Conservation (phyloP, 2,888 invertebrate genomes). For the Drosophila anomalata region DNA sequence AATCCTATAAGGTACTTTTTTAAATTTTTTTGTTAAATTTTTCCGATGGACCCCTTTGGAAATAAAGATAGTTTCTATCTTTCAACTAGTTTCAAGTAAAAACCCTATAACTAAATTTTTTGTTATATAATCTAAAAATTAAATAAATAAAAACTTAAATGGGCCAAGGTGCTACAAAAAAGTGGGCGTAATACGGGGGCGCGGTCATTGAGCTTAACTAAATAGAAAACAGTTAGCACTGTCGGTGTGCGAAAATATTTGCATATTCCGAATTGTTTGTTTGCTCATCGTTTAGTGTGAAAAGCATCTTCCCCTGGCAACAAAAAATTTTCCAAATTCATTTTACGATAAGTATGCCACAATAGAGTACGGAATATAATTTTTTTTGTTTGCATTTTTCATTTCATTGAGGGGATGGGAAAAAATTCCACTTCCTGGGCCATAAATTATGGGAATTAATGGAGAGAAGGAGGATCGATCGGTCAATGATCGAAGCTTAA, state of each 20-base stretch:
- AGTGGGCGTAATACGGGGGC: slow-evolving; percentile 21
- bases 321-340: slow-evolving; percentile 6
- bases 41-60: too few species aligned
- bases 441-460: not conserved
- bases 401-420: too few species aligned
- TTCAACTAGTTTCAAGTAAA: too few species aligned
- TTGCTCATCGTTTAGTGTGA: not conserved
- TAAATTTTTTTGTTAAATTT: too few species aligned
- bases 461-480: not conserved
- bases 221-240: slow-evolving; percentile 33
- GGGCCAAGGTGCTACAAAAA: slow-evolving; percentile 1
- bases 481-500: too few species aligned
- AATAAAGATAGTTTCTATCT: too few species aligned
- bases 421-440: not conserved
- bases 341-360: not conserved
- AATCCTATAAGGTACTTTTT: too few species aligned
- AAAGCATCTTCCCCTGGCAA: slow-evolving; percentile 1
- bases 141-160: not conserved
- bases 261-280: slow-evolving; percentile 9
- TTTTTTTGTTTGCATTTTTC: too few species aligned
- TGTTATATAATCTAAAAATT: not conserved
- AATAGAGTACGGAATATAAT: not conserved
- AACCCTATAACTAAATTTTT: too few species aligned
- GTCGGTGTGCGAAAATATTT: slow-evolving; percentile 36
- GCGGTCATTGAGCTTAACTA: slow-evolving; percentile 22